A percentile compares a stretch with the other conserved stretches of the same genome.
Conservation (phyloP, 2,888 invertebrate genomes). For the Petrolisthes cinctipes region DNA sequence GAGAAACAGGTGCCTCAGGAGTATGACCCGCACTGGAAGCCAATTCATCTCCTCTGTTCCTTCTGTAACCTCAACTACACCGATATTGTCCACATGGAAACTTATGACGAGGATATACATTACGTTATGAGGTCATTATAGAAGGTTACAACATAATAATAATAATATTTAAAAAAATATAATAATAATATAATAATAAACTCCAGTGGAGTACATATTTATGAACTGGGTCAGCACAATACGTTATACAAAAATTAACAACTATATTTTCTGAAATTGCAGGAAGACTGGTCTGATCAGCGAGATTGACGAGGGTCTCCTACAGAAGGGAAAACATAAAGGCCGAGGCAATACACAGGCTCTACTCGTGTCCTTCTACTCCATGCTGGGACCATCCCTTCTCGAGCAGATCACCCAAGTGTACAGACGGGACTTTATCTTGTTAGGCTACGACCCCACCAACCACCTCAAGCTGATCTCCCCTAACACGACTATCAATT, state of each 20-base stretch:
- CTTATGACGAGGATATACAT: not conserved
- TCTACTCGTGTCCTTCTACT: constrained; percentile 1
- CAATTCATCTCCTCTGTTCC: constrained; percentile 16
- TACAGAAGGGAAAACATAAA: not conserved
- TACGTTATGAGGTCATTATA: not conserved
- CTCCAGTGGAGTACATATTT: too few relatives aligned
- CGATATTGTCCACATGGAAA: constrained; percentile 26
- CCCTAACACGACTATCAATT: not conserved
- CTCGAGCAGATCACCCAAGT: not conserved
- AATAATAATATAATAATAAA: too few relatives aligned
- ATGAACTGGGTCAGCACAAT: too few relatives aligned
- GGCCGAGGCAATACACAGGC: not conserved
- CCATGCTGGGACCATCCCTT: not conserved
- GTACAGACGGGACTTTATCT: not conserved
- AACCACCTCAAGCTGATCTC: not conserved
- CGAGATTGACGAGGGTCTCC: not conserved
- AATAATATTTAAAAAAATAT: not conserved
- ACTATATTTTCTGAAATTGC: not conserved
- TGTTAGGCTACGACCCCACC: constrained; percentile 14
- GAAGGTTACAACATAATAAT: not conserved
- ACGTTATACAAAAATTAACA: too few relatives aligned
- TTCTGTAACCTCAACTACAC: constrained; percentile 32
- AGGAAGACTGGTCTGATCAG: not conserved
- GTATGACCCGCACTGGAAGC: constrained; percentile 41
- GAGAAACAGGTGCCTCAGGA: not conserved